Evolutionary conservation across 2,797 vertebrate species (phyloP).

Genomic region (Graptemys geographica): DNA sequence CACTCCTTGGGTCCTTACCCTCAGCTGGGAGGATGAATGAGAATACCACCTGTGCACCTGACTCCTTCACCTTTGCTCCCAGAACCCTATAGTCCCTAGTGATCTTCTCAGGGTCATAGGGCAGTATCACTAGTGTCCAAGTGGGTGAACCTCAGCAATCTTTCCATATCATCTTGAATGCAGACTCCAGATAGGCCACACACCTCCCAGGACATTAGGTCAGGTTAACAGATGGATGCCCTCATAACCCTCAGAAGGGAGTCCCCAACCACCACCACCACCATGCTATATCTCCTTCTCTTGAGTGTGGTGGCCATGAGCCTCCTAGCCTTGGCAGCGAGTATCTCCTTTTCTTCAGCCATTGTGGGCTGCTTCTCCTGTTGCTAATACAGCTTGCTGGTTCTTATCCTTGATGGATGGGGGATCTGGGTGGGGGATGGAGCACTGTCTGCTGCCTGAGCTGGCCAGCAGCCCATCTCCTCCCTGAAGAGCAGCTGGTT

Average conservation of each 20-base stretch:
- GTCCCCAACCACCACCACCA: neutral
- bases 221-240: neutral
- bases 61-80: no score
- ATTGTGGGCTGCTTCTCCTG: neutral
- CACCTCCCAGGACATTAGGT: neutral
- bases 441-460: neutral
- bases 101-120: no score
- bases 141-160: no score
- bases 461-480: neutral
- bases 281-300: neutral
- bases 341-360: neutral
- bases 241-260: neutral
- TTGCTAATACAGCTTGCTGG: neutral
- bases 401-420: neutral
- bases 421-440: neutral
- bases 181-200: neutral
- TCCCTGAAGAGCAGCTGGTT: neutral
- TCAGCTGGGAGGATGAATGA: no score
- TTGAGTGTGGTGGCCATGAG: neutral
- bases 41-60: no score
- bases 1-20: no score
- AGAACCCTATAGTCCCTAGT: no score
- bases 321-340: neutral
- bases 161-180: no score
- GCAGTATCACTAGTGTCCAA: no score